These are phyloP conservation scores for Lissonota sp. DNA, from an alignment of 2,888 invertebrate genomes.

Conservation along the genomic window DNA sequence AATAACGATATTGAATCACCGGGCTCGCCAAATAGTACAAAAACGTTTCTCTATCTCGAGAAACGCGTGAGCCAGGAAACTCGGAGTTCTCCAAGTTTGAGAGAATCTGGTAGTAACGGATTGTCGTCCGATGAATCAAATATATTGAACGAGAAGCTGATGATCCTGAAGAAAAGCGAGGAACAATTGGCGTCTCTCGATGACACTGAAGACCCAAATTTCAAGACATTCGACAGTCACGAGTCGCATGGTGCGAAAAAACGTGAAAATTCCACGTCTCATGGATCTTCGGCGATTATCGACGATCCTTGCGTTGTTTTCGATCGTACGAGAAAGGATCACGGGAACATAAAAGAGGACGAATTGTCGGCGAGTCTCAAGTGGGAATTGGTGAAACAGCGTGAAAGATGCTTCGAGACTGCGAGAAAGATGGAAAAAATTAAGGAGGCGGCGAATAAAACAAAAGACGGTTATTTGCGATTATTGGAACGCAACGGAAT, in stretches of 20 bases:
- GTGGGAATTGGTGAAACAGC: not conserved
- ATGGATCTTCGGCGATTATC: not conserved
- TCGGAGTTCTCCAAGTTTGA: not conserved
- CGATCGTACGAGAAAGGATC: not conserved
- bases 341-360: not conserved
- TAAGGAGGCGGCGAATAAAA: too few species aligned
- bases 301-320: not conserved
- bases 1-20: conserved; percentile 21
- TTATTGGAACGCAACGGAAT: too few species aligned
- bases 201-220: not conserved
- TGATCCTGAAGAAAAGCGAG: conserved; percentile 20
- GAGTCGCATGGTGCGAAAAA: not conserved
- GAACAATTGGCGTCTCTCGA: conserved; percentile 46
- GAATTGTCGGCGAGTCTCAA: not conserved
- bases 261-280: not conserved
- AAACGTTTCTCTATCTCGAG: conserved; percentile 46
- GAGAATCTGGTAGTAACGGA: too few species aligned
- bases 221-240: conserved; percentile 61
- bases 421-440: too few species aligned
- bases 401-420: not conserved
- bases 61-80: conserved; percentile 25
- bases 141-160: conserved; percentile 10
- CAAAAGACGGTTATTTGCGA: too few species aligned
- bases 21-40: conserved; percentile 42
- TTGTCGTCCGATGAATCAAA: not conserved